Percentiles rank a stretch among this genome's conserved stretches.
phyloP scores from a whole-genome alignment of 2,888 invertebrate genomes.

The Venustoraphidia nigricollis region DNA sequence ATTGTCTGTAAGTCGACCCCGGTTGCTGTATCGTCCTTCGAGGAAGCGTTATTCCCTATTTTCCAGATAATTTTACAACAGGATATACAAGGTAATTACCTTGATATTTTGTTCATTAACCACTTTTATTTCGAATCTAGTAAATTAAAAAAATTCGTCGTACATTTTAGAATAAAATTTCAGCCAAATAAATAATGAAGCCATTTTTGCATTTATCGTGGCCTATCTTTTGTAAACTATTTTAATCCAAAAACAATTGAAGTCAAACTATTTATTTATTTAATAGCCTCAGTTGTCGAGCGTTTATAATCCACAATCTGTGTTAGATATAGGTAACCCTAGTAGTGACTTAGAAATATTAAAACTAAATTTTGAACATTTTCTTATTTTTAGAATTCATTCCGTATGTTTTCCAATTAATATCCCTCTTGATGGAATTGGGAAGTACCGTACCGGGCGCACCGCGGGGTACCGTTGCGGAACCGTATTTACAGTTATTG shows the following conservation, averaged over 20 bases:
- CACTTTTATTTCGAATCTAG: background rate
- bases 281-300: too few species aligned
- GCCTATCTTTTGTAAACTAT: too few species aligned
- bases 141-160: background rate
- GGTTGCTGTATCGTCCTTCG: constrained; percentile 70
- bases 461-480: constrained; percentile 42
- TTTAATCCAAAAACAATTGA: too few species aligned
- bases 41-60: constrained; percentile 84
- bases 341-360: background rate
- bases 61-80: constrained; percentile 90
- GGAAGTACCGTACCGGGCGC: constrained; percentile 19
- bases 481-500: constrained; percentile 76
- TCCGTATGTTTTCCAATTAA: constrained; percentile 96
- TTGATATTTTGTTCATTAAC: background rate
- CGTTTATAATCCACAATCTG: too few species aligned
- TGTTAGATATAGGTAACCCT: too few species aligned
- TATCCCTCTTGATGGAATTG: constrained; percentile 77
- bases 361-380: background rate
- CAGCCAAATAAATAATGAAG: too few species aligned
- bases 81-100: constrained; percentile 64
- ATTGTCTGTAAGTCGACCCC: constrained; percentile 75
- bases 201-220: too few species aligned
- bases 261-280: too few species aligned
- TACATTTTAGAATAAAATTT: too few species aligned
- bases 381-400: constrained; percentile 63